These are phyloP conservation scores for Amphiprion clarkii DNA, from an alignment of 2,797 vertebrate species.

Conservation along the genomic window DNA sequence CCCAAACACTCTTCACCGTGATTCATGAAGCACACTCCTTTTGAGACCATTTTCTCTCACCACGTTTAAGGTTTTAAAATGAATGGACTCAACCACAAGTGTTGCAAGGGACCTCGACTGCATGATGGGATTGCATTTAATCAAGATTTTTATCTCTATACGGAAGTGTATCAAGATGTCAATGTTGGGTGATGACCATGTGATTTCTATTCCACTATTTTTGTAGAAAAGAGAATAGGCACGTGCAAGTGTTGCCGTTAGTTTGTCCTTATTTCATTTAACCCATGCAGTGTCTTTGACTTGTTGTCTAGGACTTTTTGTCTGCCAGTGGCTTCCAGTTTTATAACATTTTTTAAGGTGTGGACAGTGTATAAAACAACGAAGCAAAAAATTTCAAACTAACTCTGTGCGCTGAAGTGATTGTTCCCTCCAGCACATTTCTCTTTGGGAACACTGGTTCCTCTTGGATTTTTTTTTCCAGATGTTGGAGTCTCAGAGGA, in stretches of 20 bases:
- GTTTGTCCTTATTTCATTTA: slow-evolving; percentile 70
- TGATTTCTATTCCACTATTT: slow-evolving; percentile 87
- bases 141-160: slow-evolving; percentile 80
- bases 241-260: slow-evolving; percentile 74
- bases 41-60: slow-evolving; percentile 56
- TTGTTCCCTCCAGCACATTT: slow-evolving; percentile 77
- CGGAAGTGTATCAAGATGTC: slow-evolving; percentile 84
- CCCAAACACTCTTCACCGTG: slow-evolving; percentile 41
- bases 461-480: slow-evolving; percentile 38
- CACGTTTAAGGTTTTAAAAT: slow-evolving; percentile 47
- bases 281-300: slow-evolving; percentile 71
- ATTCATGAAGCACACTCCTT: slow-evolving; percentile 66
- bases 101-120: slow-evolving; percentile 72
- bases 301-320: slow-evolving; percentile 78
- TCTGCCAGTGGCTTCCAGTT: slow-evolving; percentile 88
- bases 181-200: slow-evolving; percentile 81
- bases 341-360: slow-evolving; percentile 84
- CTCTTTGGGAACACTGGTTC: slow-evolving; percentile 70
- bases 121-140: slow-evolving; percentile 86
- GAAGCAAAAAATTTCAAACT: slow-evolving; percentile 80
- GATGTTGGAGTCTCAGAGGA: slow-evolving; percentile 57
- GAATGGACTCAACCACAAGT: slow-evolving; percentile 49
- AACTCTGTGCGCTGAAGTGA: slow-evolving; percentile 70
- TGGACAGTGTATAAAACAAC: slow-evolving; percentile 74
- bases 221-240: slow-evolving; percentile 84